Percentiles rank a stretch among this genome's conserved stretches.
Evolutionary conservation across 1,140 invertebrate species (phyloP).

Genomic region (Brachionus sp.): DNA sequence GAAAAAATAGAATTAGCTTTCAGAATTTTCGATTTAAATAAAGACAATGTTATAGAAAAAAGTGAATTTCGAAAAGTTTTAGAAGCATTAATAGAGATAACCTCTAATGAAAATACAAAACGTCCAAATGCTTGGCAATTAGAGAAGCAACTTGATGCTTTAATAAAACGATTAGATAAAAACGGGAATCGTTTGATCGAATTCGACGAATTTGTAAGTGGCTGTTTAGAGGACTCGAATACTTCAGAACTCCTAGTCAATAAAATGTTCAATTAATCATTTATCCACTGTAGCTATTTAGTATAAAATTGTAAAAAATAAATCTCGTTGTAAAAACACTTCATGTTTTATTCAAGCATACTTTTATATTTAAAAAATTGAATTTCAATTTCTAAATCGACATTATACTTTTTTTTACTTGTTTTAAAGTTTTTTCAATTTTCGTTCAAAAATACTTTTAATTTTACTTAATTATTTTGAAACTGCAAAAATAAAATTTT

Average conservation of each 20-base stretch:
- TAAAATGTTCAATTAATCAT: conserved; percentile 10
- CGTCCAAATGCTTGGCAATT: background rate
- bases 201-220: background rate
- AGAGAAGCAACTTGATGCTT: background rate
- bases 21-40: conserved; percentile 24
- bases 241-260: background rate
- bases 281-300: background rate
- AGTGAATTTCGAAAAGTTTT: background rate
- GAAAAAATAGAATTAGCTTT: conserved; percentile 40
- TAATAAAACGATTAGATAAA: conserved; percentile 6
- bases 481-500: no score
- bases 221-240: background rate
- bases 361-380: background rate
- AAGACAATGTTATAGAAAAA: background rate
- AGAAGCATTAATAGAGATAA: background rate
- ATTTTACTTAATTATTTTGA: no score
- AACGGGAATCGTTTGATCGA: background rate
- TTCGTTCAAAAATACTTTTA: no score
- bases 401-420: background rate
- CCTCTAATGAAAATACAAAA: background rate
- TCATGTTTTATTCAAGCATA: no score
- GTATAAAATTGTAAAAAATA: background rate
- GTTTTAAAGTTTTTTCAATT: background rate
- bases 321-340: no score
- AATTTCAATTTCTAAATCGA: background rate